Base-by-base conservation (phyloP, 2,113 vertebrate species). In the Camelus dromedarius region DNA sequence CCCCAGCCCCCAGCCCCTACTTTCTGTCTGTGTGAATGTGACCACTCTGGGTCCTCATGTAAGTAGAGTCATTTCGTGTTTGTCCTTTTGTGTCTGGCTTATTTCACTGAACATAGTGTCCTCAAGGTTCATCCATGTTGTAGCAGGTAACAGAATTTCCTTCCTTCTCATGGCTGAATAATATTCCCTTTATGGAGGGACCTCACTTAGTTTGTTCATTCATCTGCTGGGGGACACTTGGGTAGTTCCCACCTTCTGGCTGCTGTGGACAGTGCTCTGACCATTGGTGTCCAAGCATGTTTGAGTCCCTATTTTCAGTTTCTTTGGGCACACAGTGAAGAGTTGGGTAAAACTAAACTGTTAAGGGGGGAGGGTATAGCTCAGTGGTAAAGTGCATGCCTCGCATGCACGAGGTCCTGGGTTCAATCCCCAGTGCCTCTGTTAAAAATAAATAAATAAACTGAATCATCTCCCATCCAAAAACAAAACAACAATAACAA, bases 71-170 rank as follows among this genome's bases (percentile, higher is more conserved):
- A n/a, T 28, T 30, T 14, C 12, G 52, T 6, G 2, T 8, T 8
- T 50, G 2, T 20, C 66, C 42, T 38, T 32, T 6, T 7, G 3
- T 28, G 26, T 19, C 75, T 32, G 54, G 15, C 32, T 24, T 2
- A 6, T 38, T n/a, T 69, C 50, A 12, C 18, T 4, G 7, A 10
- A 48, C 18, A 0, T 22, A 1, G 22, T 0, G 8, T 48, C 14
- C 42, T 20, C 32, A 10, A 19, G 32, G 18, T 5, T 32, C 19
- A 42, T 9, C 42, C 42, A 5, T 0, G 9, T 30, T 22, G 54
- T 30, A 7, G 24, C 42, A 3, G 6, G 22, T 14, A 19, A 42
- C 66, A 8, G n/a, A 13, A 24, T n/a, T 19, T 50, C 32, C n/a
- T 26, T 24, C 54, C 26, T 52, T 46, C 24, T 60, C 16, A 19